Base-by-base conservation (phyloP, 2,113 vertebrate genomes). In the Leptobrachium ailaonicum region DNA sequence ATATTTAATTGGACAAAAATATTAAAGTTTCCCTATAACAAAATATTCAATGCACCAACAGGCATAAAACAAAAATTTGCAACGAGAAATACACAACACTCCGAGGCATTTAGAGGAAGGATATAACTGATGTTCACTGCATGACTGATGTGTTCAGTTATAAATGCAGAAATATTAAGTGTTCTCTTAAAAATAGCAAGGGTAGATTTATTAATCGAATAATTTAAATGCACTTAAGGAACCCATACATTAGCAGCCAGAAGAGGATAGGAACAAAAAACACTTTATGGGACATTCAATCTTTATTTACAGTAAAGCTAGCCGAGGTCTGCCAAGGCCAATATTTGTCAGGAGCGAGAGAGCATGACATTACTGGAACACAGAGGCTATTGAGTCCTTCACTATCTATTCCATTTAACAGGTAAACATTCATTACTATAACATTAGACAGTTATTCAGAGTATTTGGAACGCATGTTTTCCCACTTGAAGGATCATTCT, bases 361-460 rank as follows among this genome's bases (percentile, higher is more conserved):
- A 68, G 64, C 40, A 44, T 64, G 58, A 41, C 66, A 66, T 63
- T 64, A 69, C 41, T 43, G n/a, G 7, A 50, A 75, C 63, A 62
- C 42, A 68, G 47, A 3, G 41, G 20, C 71, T n/a, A 53, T 69
- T 69, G 42, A 69, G 74, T 67, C 42, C 2, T 43, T 71, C 43
- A 2, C 79, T 62, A 80, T 75, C 72, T 75, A 69, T 69, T 58
- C 68, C 64, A 68, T 80, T 69, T 58, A 80, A 67, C 63, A 90
- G 41, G 6, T 60, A 84, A 88, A 75, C 58, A 80, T 63, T 78
- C 20, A 20, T 78, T 62, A 78, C 67, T 70, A 63, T 12, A 11
- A 43, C 41, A 41, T 62, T 44, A 56, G 69, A 2, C 20, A 32
- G 20, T 32, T 32, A 32, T 32, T 32, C 20, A 32, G 20, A 32